Evolutionary conservation across 2,797 vertebrate species (phyloP), one percentile per base, ranked within the genome.

Genomic region (Melopsittacus undulatus): DNA sequence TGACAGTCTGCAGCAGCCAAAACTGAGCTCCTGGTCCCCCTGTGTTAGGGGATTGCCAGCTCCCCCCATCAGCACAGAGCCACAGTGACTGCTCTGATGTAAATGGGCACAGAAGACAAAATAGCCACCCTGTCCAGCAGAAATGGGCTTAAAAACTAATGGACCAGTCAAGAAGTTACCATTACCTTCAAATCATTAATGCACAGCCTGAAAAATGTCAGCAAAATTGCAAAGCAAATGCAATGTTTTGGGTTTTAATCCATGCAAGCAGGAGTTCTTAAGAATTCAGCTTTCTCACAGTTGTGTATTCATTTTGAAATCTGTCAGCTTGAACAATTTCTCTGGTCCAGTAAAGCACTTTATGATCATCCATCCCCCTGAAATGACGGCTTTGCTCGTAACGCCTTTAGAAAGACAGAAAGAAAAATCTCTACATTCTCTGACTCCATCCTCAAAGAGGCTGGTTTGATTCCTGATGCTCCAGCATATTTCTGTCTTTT

Each of bases 381-480:
- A 6, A 80, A 76, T 1, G 8, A 78, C 34, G 11, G 83, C 74
- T 94, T 80, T 59, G 32, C 84, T 92, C 3, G 0, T 52, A 74
- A 94, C 1, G 2, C 59, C 92, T 90, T 87, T 21, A 49, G 83
- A 89, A 85, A 59, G 56, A 57, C 67, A 77, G 38, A 27, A 36
- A 72, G 70, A 73, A 77, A 76, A 74, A 54, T 9, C 91, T 87
- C 79, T 56, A 16, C 42, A 32, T 82, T 96, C 81, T 79, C 74
- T 84, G 56, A 62, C 48, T 69, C 48, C 43, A 36, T 87, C 51
- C 79, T 90, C 79, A 79, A 92, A 94, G 77, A 86, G 59, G 9
- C 43, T 45, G 36, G 69, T 88, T 85, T 94, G 76, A 90, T 66
- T 90, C 84, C 69, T 67, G 90, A 95, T 84, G 89, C 85, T 96